phyloP scores from a whole-genome alignment of 2,113 vertebrate species.

The Cottus gobio region DNA sequence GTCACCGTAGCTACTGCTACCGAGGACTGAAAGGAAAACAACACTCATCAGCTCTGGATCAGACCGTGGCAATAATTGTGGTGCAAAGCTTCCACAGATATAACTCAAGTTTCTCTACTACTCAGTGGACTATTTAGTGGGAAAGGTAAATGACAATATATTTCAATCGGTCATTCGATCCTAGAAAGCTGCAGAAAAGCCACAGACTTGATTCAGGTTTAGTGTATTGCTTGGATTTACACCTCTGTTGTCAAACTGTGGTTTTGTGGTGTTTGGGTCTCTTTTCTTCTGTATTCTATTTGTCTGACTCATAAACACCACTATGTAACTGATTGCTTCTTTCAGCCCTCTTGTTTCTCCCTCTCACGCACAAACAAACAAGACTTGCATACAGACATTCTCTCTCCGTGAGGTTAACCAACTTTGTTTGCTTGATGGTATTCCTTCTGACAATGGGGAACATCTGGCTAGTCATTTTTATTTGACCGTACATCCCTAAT shows the following conservation, averaged over 20 bases:
- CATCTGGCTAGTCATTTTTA: constrained; percentile 23
- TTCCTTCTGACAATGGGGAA: constrained; percentile 23
- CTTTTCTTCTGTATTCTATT: background rate
- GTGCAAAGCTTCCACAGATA: constrained; percentile 1
- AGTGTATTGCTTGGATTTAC: background rate
- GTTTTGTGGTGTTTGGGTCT: background rate
- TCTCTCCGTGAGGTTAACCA: constrained; percentile 16
- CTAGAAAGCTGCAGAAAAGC: background rate
- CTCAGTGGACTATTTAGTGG: background rate
- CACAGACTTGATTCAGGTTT: background rate
- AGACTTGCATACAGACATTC: background rate
- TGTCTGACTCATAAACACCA: constrained; percentile 2
- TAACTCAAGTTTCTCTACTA: too few relatives aligned
- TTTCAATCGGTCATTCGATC: background rate
- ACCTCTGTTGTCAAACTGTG: background rate
- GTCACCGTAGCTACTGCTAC: constrained; percentile 34
- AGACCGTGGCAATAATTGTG: constrained; percentile 20
- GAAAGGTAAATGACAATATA: background rate
- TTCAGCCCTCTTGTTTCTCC: constrained; percentile 5
- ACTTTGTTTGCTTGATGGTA: constrained; percentile 4
- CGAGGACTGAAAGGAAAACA: constrained; percentile 20
- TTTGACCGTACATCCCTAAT: background rate
- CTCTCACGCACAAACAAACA: background rate
- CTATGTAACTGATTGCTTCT: background rate
- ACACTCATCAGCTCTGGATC: constrained; percentile 26